Conservation (phyloP, 2,888 invertebrate species). For the Osmoderma eremita region DNA sequence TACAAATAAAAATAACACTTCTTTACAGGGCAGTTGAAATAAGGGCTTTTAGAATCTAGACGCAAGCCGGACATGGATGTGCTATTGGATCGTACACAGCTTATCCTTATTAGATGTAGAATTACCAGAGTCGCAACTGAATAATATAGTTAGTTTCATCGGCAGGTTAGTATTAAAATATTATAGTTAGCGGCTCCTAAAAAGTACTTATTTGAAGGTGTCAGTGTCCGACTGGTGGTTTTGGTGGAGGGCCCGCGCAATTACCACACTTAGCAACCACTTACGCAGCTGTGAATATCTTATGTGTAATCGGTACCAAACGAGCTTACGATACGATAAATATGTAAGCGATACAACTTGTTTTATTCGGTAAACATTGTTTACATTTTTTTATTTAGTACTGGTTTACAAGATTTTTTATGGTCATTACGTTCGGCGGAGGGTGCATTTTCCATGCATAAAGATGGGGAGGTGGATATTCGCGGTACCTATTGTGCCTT, state of each 20-base stretch:
- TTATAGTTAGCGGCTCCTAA: not conserved
- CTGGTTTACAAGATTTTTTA: conserved; percentile 80
- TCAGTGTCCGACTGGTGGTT: conserved; percentile 85
- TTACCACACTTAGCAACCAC: conserved; percentile 94
- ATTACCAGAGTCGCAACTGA: conserved; percentile 68
- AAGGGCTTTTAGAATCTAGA: conserved; percentile 75
- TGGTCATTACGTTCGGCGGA: conserved; percentile 80
- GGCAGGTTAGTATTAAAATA: conserved; percentile 62
- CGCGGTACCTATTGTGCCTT: conserved; percentile 97
- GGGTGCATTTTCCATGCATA: conserved; percentile 93
- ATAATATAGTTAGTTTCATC: conserved; percentile 70
- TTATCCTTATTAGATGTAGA: conserved; percentile 79
- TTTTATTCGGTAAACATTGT: too few relatives aligned
- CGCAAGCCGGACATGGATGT: conserved; percentile 95
- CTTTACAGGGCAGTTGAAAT: not conserved
- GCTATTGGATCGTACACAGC: conserved; percentile 96
- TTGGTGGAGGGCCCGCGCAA: conserved; percentile 95
- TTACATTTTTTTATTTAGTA: conserved; percentile 60
- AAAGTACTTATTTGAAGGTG: conserved; percentile 66
- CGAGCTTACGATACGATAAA: conserved; percentile 90
- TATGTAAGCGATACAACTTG: conserved; percentile 65
- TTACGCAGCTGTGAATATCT: conserved; percentile 94
- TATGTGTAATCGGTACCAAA: conserved; percentile 83
- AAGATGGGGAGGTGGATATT: conserved; percentile 92
- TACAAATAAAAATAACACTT: conserved; percentile 46